These are phyloP conservation scores for Adelphocoris suturalis DNA, from an alignment of 2,888 invertebrate genomes.

Conservation along the genomic window DNA sequence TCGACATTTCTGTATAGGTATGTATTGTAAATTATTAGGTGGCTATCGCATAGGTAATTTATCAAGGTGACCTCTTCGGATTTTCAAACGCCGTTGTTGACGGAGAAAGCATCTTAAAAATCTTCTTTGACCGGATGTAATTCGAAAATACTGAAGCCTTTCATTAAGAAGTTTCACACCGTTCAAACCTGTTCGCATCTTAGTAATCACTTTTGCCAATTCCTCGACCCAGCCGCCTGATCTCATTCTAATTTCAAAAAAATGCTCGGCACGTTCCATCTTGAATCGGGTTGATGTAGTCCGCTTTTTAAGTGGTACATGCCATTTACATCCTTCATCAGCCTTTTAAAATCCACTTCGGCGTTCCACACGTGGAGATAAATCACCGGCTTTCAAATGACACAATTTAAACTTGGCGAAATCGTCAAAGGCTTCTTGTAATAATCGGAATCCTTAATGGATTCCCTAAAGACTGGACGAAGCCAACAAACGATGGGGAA, in stretches of 20 bases:
- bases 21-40: no score
- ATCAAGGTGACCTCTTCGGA: no score
- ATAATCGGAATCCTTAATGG: no score
- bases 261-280: slow-evolving; percentile 8
- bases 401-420: no score
- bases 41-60: no score
- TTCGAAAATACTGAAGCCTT: neutral
- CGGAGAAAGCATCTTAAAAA: neutral
- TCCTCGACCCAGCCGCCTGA: neutral
- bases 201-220: slow-evolving; percentile 12
- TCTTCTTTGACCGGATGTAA: neutral
- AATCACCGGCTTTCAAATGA: neutral
- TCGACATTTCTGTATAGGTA: no score
- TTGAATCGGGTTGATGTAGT: neutral
- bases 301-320: neutral
- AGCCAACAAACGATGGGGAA: no score
- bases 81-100: neutral
- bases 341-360: neutral
- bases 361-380: neutral
- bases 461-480: no score
- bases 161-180: neutral
- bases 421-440: no score
- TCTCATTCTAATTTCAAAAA: slow-evolving; percentile 16
- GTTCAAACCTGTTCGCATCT: neutral
- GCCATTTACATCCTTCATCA: neutral